Base-by-base conservation (phyloP, 2,113 vertebrate genomes). In the Pseudonaja textilis region DNA sequence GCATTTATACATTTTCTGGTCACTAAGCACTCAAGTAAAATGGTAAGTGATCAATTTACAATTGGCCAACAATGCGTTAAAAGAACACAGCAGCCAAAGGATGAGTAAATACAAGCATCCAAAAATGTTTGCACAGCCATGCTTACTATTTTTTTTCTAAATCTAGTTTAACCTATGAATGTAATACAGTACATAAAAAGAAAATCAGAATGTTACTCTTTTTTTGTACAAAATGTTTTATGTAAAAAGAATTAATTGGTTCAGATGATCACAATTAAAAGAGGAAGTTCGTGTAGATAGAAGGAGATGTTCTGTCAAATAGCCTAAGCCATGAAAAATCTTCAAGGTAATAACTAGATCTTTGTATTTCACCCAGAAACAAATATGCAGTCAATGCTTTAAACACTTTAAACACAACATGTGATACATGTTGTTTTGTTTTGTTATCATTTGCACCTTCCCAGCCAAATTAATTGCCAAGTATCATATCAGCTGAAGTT, bases 1-100 rank as follows among this genome's bases (percentile, higher is more conserved):
- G 96, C 97, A 97, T 97, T 97, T 98, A 95, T 97, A 96, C 96
- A 98, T 98, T 98, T 98, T 98, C 98, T 98, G 98, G 98, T 98
- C 98, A 98, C 97, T 98, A 98, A 97, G 98, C 98, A 98, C 96
- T 95, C 96, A 98, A 97, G 97, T 98, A 98, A 97, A 96, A 96
- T 97, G 97, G 97, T 97, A 96, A 97, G 95, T 96, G 97, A 98
- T 98, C 97, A 94, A 96, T 98, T 97, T 97, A 95, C 96, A 97
- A 96, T 96, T 97, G 97, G 96, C 96, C 96, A 97, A 96, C 95
- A 96, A 96, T 95, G 96, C 92, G 88, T 89, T 97, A 96, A 96
- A 95, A 97, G 97, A 97, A 96, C 96, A 97, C 95, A 64, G 94
- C 94, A 94, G 94, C 90, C 96, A 89, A 96, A 97, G 96, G 59